Evolutionary conservation across 1,140 invertebrate genomes (phyloP).

Genomic region (Cylas formicarius): DNA sequence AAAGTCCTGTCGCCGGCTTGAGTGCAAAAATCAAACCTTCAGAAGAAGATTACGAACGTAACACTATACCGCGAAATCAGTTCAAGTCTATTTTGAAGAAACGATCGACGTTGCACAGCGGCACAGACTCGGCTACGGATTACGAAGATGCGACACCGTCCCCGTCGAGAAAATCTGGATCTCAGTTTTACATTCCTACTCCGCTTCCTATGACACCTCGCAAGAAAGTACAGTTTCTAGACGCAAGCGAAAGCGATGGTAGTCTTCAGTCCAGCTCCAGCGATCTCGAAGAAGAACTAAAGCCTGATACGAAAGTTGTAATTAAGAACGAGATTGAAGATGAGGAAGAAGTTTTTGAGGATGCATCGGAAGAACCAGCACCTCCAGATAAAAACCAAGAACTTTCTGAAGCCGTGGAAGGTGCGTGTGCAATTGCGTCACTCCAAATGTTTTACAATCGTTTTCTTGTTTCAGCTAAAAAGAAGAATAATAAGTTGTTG

Average conservation of each 20-base stretch:
- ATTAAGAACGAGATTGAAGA: conserved; percentile 1
- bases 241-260: conserved; percentile 18
- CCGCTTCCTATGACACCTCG: conserved; percentile 40
- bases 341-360: conserved; percentile 21
- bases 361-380: conserved; percentile 16
- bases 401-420: no score
- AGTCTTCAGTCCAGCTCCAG: not conserved
- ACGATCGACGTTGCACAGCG: conserved; percentile 42
- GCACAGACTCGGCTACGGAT: conserved; percentile 21
- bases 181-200: conserved; percentile 59
- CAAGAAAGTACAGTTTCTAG: conserved; percentile 43
- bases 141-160: conserved; percentile 26
- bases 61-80: conserved; percentile 18
- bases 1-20: conserved; percentile 1
- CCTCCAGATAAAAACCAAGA: no score
- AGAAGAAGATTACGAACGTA: conserved; percentile 1
- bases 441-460: not conserved
- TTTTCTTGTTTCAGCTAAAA: conserved; percentile 1
- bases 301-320: not conserved
- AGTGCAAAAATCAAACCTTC: no score
- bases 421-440: no score
- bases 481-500: conserved; percentile 27
- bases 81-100: conserved; percentile 66
- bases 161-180: conserved; percentile 42
- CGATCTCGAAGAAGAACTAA: conserved; percentile 10